Percentiles rank a stretch among this genome's conserved stretches.
phyloP scores from a whole-genome alignment of 2,113 vertebrate genomes.

The Raja brachyura region DNA sequence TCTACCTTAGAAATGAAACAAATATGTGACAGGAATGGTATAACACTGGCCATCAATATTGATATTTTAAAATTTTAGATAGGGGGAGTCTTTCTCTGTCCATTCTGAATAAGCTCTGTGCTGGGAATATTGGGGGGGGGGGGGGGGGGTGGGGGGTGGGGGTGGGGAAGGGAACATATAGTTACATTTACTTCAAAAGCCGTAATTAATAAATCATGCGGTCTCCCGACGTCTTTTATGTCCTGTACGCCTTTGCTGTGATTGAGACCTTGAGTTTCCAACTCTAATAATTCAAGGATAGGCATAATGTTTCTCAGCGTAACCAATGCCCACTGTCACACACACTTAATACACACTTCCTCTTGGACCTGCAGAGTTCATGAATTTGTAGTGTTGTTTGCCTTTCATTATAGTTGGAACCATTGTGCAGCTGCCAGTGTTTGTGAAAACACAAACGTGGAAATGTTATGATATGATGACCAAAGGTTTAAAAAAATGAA shows the following conservation, averaged over 20 bases:
- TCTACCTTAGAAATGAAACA: too few species aligned
- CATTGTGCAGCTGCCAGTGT: neutral
- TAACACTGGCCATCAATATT: neutral
- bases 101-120: too few species aligned
- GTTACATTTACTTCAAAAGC: neutral
- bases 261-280: neutral
- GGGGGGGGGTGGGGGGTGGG: accelerated
- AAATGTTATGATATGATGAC: neutral
- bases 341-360: neutral
- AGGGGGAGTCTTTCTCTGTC: neutral
- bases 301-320: neutral
- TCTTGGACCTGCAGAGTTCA: neutral
- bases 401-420: neutral
- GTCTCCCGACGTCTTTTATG: neutral
- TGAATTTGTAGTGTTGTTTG: neutral
- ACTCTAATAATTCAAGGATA: neutral
- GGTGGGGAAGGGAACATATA: too few species aligned
- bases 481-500: neutral
- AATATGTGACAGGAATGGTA: neutral
- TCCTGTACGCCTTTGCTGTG: neutral
- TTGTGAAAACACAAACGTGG: neutral
- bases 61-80: neutral
- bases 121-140: neutral
- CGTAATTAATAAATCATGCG: neutral
- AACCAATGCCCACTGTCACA: neutral